Evolutionary conservation across 2,888 invertebrate species (phyloP).

Genomic region (Dorcus hopei): DNA sequence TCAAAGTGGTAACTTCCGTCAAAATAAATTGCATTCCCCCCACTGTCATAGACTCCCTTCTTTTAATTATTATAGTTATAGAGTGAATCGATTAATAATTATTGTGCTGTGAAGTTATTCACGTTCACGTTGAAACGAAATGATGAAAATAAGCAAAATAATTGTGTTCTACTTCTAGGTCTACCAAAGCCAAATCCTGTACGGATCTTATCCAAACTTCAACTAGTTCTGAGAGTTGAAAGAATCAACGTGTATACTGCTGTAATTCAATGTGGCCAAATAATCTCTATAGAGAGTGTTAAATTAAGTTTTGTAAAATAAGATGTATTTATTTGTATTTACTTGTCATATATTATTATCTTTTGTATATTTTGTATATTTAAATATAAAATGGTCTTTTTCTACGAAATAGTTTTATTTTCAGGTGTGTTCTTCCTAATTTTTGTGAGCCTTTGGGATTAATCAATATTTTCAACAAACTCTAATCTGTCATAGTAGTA

Average conservation of each 20-base stretch:
- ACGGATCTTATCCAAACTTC: constrained; percentile 61
- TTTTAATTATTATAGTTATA: too few relatives aligned
- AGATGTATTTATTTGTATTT: background rate
- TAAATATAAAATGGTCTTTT: too few relatives aligned
- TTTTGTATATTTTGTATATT: too few relatives aligned
- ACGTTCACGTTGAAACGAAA: background rate
- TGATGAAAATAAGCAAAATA: background rate
- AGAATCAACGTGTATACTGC: background rate
- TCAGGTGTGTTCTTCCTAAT: too few relatives aligned
- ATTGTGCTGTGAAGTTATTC: background rate
- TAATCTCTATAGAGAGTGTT: constrained; percentile 9
- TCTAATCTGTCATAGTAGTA: too few relatives aligned
- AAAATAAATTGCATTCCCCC: too few relatives aligned
- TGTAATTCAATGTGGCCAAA: constrained; percentile 18
- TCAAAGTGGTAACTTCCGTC: too few relatives aligned
- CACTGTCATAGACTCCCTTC: too few relatives aligned
- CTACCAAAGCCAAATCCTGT: constrained; percentile 70
- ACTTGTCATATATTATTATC: background rate
- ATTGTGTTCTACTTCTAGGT: constrained; percentile 52
- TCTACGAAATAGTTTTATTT: too few relatives aligned
- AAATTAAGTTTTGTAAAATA: background rate
- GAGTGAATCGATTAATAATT: background rate
- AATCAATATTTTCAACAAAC: too few relatives aligned
- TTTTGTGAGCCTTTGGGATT: too few relatives aligned
- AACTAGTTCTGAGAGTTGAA: constrained; percentile 7